phyloP scores from a whole-genome alignment of 2,797 vertebrate genomes.

The Alcedo atthis region DNA sequence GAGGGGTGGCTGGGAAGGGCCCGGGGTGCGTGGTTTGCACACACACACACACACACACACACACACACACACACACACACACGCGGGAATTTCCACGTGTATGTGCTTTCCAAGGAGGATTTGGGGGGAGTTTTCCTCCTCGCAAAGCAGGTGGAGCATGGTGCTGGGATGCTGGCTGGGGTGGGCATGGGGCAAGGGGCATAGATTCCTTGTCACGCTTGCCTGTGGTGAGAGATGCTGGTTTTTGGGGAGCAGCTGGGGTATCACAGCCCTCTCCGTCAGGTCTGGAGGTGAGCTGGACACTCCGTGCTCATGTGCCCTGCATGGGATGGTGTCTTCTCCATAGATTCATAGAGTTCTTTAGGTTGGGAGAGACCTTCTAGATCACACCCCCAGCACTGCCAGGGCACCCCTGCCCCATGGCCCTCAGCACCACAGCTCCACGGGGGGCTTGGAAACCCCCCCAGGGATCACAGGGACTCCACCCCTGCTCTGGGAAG shows the following conservation, averaged over 20 bases:
- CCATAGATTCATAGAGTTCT: not conserved
- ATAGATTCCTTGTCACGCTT: accelerated
- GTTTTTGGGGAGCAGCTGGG: not conserved
- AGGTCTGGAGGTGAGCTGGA: not conserved
- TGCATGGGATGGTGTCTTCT: not conserved
- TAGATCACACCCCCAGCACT: not conserved
- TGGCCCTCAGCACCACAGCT: no score
- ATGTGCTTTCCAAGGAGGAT: not conserved
- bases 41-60: no score
- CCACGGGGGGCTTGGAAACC: no score
- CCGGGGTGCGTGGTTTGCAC: not conserved
- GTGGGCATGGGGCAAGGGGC: not conserved
- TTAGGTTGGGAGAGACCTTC: not conserved
- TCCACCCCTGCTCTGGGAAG: no score
- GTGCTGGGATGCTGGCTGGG: not conserved
- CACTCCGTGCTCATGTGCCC: accelerated
- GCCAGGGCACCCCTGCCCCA: no score
- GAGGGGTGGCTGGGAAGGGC: not conserved
- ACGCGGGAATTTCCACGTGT: no score
- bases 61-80: no score
- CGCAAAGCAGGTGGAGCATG: not conserved
- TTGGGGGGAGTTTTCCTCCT: not conserved
- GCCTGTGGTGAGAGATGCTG: no score
- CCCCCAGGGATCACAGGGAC: no score
- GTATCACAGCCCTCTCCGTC: not conserved